phyloP scores from a whole-genome alignment of 2,113 vertebrate species.

The Anseranas semipalmata region DNA sequence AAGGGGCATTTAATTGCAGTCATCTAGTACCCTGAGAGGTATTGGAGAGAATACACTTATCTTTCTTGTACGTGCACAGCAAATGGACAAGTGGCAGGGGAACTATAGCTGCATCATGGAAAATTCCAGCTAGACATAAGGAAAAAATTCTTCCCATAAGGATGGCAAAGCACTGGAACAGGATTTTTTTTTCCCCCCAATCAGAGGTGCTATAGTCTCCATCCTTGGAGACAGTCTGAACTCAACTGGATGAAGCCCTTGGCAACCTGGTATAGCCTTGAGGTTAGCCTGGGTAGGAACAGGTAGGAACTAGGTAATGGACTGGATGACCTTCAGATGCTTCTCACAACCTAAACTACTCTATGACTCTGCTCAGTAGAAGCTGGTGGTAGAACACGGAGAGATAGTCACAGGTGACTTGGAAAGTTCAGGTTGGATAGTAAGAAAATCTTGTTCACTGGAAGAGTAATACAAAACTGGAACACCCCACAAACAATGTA shows the following conservation, averaged over 20 bases:
- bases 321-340: not conserved
- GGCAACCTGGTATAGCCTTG: not conserved
- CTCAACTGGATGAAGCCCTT: not conserved
- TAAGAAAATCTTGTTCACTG: not conserved
- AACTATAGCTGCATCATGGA: not conserved
- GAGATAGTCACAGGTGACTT: not conserved
- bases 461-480: not conserved
- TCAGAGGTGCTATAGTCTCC: not conserved
- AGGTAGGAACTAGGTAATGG: not conserved
- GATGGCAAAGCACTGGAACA: not conserved
- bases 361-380: not conserved
- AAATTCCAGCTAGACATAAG: not conserved
- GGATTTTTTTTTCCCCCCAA: not conserved
- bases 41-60: not conserved
- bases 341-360: not conserved
- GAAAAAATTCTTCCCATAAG: not conserved
- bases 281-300: not conserved
- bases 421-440: not conserved
- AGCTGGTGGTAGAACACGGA: not conserved
- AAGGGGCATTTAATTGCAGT: not conserved
- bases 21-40: not conserved
- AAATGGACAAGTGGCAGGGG: not conserved
- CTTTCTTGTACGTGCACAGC: not conserved
- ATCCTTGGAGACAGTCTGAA: not conserved
- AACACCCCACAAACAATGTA: not conserved